Conservation (phyloP, 2,888 invertebrate genomes). For the Arge pagana region DNA sequence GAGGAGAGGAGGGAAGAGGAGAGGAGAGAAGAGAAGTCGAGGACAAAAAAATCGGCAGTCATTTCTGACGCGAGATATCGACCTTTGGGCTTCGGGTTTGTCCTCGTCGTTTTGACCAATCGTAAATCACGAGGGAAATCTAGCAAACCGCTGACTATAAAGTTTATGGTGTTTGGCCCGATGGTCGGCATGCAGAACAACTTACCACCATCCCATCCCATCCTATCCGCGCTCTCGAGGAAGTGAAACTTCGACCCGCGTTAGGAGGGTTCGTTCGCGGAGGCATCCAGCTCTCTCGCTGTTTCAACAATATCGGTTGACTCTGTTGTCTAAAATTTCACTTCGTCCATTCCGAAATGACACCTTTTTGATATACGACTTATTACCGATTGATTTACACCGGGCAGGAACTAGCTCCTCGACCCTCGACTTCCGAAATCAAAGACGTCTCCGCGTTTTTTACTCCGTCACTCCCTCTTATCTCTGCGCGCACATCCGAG, state of each 20-base stretch:
- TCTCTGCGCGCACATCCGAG: no score
- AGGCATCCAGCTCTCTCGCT: conserved; percentile 29
- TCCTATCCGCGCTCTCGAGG: conserved; percentile 25
- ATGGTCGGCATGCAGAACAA: conserved; percentile 14
- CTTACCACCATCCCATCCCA: conserved; percentile 10
- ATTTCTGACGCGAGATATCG: no score
- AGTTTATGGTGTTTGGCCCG: conserved; percentile 51
- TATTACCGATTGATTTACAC: conserved; percentile 33
- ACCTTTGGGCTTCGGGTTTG: conserved; percentile 2
- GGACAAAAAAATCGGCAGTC: no score
- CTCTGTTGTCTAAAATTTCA: conserved; percentile 32
- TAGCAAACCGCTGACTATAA: conserved; percentile 51
- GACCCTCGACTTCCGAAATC: no score
- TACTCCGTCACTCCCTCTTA: no score
- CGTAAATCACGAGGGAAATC: conserved; percentile 52
- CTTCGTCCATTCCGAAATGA: conserved; percentile 1
- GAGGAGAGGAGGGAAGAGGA: neutral
- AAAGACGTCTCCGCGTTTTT: no score
- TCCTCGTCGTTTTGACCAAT: conserved; percentile 1
- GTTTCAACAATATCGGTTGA: conserved; percentile 43
- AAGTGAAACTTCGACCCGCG: conserved; percentile 43
- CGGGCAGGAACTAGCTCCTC: no score
- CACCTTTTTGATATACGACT: no score
- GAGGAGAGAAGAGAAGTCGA: neutral
- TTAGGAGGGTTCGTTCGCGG: conserved; percentile 24